Evolutionary conservation across 1,140 invertebrate genomes (phyloP), one percentile per base, ranked within the genome.

Genomic region (Pseudachorutes palmiensis): DNA sequence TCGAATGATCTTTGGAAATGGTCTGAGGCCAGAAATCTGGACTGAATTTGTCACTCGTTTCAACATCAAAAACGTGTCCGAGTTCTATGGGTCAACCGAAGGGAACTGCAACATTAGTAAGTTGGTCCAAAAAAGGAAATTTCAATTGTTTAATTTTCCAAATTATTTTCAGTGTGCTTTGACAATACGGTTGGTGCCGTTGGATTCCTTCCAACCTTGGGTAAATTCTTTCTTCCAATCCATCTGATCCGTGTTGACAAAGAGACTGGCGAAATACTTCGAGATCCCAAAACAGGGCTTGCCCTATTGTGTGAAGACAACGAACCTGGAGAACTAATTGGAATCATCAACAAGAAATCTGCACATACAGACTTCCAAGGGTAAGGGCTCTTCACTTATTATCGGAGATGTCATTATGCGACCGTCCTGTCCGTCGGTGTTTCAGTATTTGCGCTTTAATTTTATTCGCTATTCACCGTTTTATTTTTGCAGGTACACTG

Each of bases 1-100:
- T 2, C 74, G 81, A 33, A 57, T 86, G 1, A 81, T 85, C 77
- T 86, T 82, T 76, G 86, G 86, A 3, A 87, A 87, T 78, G 86
- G 86, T 9, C 75, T 88, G 24, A 75, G 84, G 61, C 78, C 80
- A 33, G 82, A 85, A 74, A 84, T 88, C 45, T 87, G 86, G 86
- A 70, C 77, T 51, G 77, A 82, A 33, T 98, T 98, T 78, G 83
- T 92, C 0, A 83, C 90, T 22, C 83, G 96, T 45, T 98, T 98
- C 76, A 86, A 87, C 48, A 90, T 97, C 61, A 80, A 84, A 16
- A 79, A 85, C 62, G 90, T 98, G 45, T 86, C 85, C 1, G 96
- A 98, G 79, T 94, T 98, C 79, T 98, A 98, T 78, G 95, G 94
- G 2, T 93, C 94, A 5, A 98, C 95, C 0, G 95, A 98, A 82